Evolutionary conservation across 2,888 invertebrate species (phyloP).

Genomic region (Drosophila koepferae): DNA sequence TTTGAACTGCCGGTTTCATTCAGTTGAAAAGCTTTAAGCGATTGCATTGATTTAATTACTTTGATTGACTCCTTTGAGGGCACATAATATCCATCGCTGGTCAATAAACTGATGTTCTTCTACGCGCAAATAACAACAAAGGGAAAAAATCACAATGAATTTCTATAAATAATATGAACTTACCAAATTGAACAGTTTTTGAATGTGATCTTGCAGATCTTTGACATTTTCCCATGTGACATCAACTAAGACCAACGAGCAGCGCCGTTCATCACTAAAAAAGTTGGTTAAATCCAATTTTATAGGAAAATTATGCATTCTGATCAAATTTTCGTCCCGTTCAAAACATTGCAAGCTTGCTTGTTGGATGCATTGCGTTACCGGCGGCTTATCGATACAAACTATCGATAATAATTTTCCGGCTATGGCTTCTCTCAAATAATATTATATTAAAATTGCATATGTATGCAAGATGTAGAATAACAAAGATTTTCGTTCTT

Average conservation of each 20-base stretch:
- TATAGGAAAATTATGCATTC: slow-evolving; percentile 46
- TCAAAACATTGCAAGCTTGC: not conserved
- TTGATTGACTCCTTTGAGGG: slow-evolving; percentile 67
- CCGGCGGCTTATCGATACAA: slow-evolving; percentile 21
- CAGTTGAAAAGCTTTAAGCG: slow-evolving; percentile 54
- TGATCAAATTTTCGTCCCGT: not conserved
- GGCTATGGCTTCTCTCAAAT: too few species aligned
- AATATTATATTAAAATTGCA: not conserved
- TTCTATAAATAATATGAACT: not conserved
- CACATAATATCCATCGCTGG: slow-evolving; percentile 65
- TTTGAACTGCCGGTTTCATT: not conserved
- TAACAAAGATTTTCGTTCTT: not conserved
- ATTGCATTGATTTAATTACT: slow-evolving; percentile 44
- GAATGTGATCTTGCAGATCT: slow-evolving; percentile 69
- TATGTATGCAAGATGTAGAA: not conserved
- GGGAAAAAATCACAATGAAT: not conserved
- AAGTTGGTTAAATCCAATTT: slow-evolving; percentile 69
- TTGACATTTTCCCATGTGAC: slow-evolving; percentile 58
- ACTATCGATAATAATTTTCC: slow-evolving; percentile 22
- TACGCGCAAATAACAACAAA: not conserved
- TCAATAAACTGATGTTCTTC: slow-evolving; percentile 60
- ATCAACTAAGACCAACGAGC: slow-evolving; percentile 67
- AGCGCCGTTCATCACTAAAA: slow-evolving; percentile 62
- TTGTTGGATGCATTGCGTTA: not conserved
- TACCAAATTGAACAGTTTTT: slow-evolving; percentile 63